These are phyloP conservation scores for Agonopterix heracliana DNA, from an alignment of 2,888 invertebrate genomes.

Conservation along the genomic window DNA sequence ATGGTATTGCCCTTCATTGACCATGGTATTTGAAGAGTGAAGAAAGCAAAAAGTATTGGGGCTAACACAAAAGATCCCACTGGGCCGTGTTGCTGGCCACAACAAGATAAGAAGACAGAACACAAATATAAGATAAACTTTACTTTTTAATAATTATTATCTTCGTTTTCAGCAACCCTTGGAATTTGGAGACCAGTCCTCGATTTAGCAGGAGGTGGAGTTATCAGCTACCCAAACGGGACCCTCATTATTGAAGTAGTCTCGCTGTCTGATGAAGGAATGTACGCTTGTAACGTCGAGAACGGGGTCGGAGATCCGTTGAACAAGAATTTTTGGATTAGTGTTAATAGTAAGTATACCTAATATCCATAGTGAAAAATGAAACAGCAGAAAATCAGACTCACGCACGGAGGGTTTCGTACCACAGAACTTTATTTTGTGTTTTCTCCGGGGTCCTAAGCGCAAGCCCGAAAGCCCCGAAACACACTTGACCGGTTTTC, in stretches of 20 bases:
- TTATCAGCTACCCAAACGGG: slow-evolving; percentile 64
- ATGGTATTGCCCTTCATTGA: too few species aligned
- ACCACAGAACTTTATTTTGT: too few species aligned
- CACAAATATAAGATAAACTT: too few species aligned
- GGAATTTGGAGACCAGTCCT: slow-evolving; percentile 69
- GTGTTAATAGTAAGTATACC: slow-evolving; percentile 67
- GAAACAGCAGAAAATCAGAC: not conserved
- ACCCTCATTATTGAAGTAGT: slow-evolving; percentile 68
- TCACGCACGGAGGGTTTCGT: too few species aligned
- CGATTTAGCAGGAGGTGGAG: slow-evolving; percentile 65
- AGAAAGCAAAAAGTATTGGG: too few species aligned
- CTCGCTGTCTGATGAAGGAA: slow-evolving; percentile 61
- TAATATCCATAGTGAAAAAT: not conserved
- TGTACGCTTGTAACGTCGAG: slow-evolving; percentile 68
- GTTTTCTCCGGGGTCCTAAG: not conserved
- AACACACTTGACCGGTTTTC: too few species aligned
- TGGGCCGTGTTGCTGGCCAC: too few species aligned
- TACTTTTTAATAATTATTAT: too few species aligned
- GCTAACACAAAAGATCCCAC: too few species aligned
- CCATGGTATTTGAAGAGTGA: too few species aligned
- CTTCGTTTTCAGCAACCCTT: slow-evolving; percentile 45
- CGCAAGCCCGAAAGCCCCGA: too few species aligned
- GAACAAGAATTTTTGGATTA: slow-evolving; percentile 66
- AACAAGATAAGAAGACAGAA: too few species aligned
- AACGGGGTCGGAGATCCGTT: slow-evolving; percentile 66